Evolutionary conservation across 2,888 invertebrate genomes (phyloP).

Genomic region (Orthosia gothica): DNA sequence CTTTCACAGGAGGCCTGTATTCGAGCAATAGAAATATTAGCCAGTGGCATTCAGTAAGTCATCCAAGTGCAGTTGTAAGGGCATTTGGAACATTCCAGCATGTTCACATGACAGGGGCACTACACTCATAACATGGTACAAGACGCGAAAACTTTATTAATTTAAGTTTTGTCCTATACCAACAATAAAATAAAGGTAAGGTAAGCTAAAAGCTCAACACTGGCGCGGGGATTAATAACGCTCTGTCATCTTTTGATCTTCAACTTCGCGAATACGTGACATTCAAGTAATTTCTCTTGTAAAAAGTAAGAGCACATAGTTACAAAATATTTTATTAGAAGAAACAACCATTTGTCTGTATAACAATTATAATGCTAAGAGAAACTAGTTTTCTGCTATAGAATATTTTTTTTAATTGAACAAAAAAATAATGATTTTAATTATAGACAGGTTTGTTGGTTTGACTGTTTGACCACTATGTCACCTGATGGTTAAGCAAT

Average conservation of each 20-base stretch:
- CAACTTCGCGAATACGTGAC: not conserved
- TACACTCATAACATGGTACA: too few species aligned
- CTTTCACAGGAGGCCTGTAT: too few species aligned
- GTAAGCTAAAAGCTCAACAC: not conserved
- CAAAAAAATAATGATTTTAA: too few species aligned
- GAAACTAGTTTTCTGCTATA: not conserved
- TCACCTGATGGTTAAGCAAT: too few species aligned
- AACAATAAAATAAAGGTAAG: not conserved
- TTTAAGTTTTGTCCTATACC: not conserved
- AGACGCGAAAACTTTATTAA: too few species aligned
- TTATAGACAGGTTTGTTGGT: too few species aligned
- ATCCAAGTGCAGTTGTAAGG: too few species aligned
- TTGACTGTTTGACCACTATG: too few species aligned
- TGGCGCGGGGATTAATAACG: not conserved
- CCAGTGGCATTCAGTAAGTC: too few species aligned
- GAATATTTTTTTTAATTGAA: not conserved
- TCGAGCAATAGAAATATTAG: too few species aligned
- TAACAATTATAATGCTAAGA: not conserved
- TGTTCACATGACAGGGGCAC: too few species aligned
- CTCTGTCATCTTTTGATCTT: constrained; percentile 8
- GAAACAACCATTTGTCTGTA: not conserved
- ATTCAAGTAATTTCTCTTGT: constrained; percentile 4
- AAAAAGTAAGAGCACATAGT: not conserved
- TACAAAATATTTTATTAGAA: not conserved
- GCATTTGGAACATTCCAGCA: too few species aligned